These are phyloP conservation scores for Tokudaia muenninki DNA, from an alignment of 2,797 vertebrate genomes.

Conservation along the genomic window DNA sequence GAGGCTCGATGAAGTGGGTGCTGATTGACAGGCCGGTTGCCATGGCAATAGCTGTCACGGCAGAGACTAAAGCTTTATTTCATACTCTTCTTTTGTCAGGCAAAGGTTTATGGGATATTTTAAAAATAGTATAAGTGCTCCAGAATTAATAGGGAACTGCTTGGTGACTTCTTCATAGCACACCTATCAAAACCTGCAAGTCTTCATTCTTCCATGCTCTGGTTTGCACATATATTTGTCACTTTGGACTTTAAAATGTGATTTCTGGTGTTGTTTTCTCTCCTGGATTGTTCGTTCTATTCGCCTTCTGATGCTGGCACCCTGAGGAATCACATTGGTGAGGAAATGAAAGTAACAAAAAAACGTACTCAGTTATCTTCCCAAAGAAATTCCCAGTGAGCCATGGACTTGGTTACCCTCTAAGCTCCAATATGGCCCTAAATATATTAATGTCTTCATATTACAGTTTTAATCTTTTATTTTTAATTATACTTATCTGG, in stretches of 20 bases:
- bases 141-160: slow-evolving; percentile 77
- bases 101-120: slow-evolving; percentile 84
- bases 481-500: background rate
- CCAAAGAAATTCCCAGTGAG: background rate
- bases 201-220: slow-evolving; percentile 5
- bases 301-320: background rate
- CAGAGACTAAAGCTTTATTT: slow-evolving; percentile 80
- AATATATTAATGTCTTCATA: background rate
- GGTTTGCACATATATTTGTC: background rate
- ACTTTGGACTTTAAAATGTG: slow-evolving; percentile 35
- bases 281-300: slow-evolving; percentile 1
- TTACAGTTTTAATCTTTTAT: background rate
- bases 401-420: background rate
- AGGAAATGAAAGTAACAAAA: background rate
- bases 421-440: background rate
- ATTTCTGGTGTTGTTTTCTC: slow-evolving; percentile 49
- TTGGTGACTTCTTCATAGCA: slow-evolving; percentile 63
- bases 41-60: slow-evolving; percentile 80
- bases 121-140: slow-evolving; percentile 84
- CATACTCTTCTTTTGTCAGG: slow-evolving; percentile 82
- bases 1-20: slow-evolving; percentile 83
- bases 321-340: background rate
- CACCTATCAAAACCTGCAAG: slow-evolving; percentile 53
- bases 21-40: slow-evolving; percentile 83
- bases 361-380: background rate